Evolutionary conservation across 2,113 vertebrate species (phyloP).

Genomic region (Scomber colias): DNA sequence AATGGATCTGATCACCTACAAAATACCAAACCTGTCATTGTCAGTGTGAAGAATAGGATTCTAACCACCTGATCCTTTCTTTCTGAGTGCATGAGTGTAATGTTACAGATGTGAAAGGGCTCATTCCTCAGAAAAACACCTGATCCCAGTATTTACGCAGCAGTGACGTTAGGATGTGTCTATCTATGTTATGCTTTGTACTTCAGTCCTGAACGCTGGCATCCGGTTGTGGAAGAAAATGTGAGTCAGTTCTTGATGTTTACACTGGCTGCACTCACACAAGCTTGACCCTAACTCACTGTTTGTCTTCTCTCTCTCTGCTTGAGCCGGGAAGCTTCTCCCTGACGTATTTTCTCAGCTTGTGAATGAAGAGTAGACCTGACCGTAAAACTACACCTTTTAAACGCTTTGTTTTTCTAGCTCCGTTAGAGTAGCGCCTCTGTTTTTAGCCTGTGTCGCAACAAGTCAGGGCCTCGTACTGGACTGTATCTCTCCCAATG

Average conservation of each 20-base stretch:
- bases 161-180: background rate
- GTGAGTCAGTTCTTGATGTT: conserved; percentile 11
- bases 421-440: background rate
- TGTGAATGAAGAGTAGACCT: background rate
- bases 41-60: too few relatives aligned
- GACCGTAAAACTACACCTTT: background rate
- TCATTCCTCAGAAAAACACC: background rate
- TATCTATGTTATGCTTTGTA: background rate
- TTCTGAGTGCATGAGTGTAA: background rate
- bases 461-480: conserved; percentile 77
- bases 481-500: conserved; percentile 14
- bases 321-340: background rate
- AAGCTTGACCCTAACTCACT: background rate
- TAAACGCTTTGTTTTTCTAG: background rate
- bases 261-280: background rate
- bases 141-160: background rate
- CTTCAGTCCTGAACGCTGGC: conserved; percentile 2
- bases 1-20: too few relatives aligned
- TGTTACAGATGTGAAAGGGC: background rate
- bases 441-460: conserved; percentile 70
- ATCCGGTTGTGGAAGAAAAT: background rate
- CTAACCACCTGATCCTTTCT: too few relatives aligned
- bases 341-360: too few relatives aligned
- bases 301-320: too few relatives aligned
- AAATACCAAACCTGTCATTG: too few relatives aligned